A percentile compares a stretch with the other conserved stretches of the same genome.
Conservation (phyloP, 23 tunicate genomes). For the Phallusia fumigata region DNA sequence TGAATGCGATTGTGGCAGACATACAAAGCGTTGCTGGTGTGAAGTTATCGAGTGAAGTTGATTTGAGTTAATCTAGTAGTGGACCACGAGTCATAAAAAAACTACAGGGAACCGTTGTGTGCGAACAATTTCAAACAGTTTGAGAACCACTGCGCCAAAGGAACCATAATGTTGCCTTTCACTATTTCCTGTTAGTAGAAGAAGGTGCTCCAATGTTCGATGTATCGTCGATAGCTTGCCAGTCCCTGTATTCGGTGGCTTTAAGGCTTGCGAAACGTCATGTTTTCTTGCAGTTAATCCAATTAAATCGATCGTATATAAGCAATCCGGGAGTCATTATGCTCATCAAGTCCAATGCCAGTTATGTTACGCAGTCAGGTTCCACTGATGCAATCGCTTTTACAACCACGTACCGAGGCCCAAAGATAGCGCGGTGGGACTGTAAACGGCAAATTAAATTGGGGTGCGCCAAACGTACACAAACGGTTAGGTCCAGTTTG, state of each 20-base stretch:
- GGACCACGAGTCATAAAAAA: too few species aligned
- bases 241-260: not conserved
- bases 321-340: slow-evolving; percentile 4
- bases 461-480: not conserved
- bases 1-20: too few species aligned
- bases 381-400: not conserved
- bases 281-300: not conserved
- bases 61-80: too few species aligned
- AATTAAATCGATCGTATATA: not conserved
- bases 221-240: too few species aligned
- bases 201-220: too few species aligned
- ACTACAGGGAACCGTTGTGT: too few species aligned
- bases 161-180: too few species aligned
- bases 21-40: too few species aligned
- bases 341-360: not conserved
- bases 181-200: too few species aligned
- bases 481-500: not conserved
- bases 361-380: not conserved
- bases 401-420: not conserved
- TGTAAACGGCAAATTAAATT: not conserved
- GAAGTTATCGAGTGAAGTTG: too few species aligned
- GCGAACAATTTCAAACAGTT: too few species aligned
- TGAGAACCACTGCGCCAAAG: too few species aligned
- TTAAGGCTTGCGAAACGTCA: slow-evolving; percentile 2
- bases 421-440: not conserved